Evolutionary conservation across 1,140 invertebrate species (phyloP), one percentile per base, ranked within the genome.

Genomic region (Euwallacea fornicatus): DNA sequence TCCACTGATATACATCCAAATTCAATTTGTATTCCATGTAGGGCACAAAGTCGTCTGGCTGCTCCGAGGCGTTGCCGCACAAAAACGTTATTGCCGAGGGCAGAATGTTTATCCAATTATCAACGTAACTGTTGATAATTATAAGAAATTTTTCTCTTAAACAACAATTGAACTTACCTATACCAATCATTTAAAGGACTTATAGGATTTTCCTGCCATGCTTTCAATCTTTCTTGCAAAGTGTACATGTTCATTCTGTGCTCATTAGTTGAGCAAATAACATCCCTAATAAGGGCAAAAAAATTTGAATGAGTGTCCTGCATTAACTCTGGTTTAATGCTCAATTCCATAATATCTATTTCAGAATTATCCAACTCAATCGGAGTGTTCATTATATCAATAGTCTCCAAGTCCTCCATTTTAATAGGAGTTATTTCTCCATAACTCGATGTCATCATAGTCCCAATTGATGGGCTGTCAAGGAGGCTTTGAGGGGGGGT

Each of bases 1-100:
- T 98, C 96, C 96, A 98, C 75, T 96, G 93, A 82, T 96, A 98
- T 66, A 89, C 86, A 78, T 89, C 82, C 68, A 86, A 77, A 69
- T 84, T 79, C 56, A 85, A 88, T 81, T 97, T 96, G 79, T 93
- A 96, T 81, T 97, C 95, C 64, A 98, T 86, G 76, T 95, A 97
- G 4, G 96, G 95, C 4, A 97, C 93, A 84, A 95, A 95, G 75
- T 97, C 95, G 55, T 93, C 90, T 11, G 95, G 92, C 73, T 91
- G 87, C 63, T 91, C 91, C 70, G 89, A 84, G 74, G 90, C 89
- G 79, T 96, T 93, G 3, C 95, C 95, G 13, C 93, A 90, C 13
- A 98, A 83, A 81, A 97, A 97, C 70, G 91, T 90, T 9, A 97
- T 83, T 2, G 94, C 93, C 7, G 93, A 90, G 44, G 89, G 87